phyloP scores from a whole-genome alignment of 2,888 invertebrate genomes.

The Apodemia mormo region DNA sequence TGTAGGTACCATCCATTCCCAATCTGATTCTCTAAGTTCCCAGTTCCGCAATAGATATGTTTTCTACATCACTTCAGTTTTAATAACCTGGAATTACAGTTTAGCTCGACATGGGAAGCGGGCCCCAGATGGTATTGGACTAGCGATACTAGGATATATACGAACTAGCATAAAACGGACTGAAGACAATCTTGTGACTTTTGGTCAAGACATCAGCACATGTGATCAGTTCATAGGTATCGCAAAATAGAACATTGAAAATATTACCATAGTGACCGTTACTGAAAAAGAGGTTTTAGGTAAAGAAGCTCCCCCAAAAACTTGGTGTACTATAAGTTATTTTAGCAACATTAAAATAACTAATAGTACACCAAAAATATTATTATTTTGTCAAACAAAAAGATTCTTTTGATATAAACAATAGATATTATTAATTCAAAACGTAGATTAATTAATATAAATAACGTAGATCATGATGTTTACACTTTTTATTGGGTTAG shows the following conservation, averaged over 20 bases:
- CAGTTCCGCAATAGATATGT: constrained; percentile 17
- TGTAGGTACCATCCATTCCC: constrained; percentile 16
- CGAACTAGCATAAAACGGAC: not conserved
- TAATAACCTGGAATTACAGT: constrained; percentile 17
- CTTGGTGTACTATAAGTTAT: not conserved
- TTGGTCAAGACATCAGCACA: constrained; percentile 12
- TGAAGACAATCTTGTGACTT: not conserved
- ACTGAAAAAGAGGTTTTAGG: not conserved
- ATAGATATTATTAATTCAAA: not conserved
- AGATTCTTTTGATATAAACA: not conserved
- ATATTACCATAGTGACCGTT: not conserved
- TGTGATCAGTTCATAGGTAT: constrained; percentile 13
- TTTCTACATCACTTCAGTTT: constrained; percentile 5
- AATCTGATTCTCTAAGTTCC: constrained; percentile 18
- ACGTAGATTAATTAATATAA: not conserved
- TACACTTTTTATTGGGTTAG: not conserved
- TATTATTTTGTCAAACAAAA: constrained; percentile 8
- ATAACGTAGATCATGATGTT: not conserved
- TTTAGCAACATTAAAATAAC: not conserved
- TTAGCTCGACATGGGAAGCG: constrained; percentile 4
- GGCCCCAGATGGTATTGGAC: constrained; percentile 3
- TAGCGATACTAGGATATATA: not conserved
- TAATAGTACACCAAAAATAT: not conserved
- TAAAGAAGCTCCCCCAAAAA: not conserved
- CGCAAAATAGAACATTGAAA: not conserved